These are phyloP conservation scores for Alfaro cultratus DNA, from an alignment of 2,797 vertebrate genomes.

Conservation along the genomic window DNA sequence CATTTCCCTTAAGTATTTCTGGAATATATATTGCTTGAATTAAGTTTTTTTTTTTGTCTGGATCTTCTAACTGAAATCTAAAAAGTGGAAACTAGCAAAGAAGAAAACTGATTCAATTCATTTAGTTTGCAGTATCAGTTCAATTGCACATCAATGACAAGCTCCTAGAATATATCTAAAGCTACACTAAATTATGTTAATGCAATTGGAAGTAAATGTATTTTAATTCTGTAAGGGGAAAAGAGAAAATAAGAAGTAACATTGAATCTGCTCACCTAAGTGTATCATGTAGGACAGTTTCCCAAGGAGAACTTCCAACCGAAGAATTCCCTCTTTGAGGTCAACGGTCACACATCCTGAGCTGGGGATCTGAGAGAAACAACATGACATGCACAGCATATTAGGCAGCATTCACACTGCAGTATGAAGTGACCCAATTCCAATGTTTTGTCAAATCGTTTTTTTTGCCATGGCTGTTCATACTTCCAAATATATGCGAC, in stretches of 20 bases:
- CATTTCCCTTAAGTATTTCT: not conserved
- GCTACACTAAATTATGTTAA: not conserved
- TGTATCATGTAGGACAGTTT: conserved; percentile 89
- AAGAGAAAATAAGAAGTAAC: not conserved
- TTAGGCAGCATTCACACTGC: no score
- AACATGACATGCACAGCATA: not conserved
- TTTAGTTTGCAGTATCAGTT: not conserved
- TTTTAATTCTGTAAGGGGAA: not conserved
- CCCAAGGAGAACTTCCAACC: conserved; percentile 84
- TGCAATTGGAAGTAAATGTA: not conserved
- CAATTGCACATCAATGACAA: not conserved
- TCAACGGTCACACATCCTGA: conserved; percentile 86
- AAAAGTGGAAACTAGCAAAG: not conserved
- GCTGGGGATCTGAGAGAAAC: conserved; percentile 80
- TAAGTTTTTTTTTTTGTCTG: no score
- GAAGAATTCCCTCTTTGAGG: conserved; percentile 79
- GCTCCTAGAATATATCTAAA: not conserved
- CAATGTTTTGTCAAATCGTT: no score
- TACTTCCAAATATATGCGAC: no score
- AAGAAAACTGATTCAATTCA: not conserved
- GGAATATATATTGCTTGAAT: no score
- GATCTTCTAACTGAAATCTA: not conserved
- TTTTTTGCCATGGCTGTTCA: no score
- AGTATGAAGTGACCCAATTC: no score
- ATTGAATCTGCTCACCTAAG: conserved; percentile 82